Percentiles rank a stretch among this genome's conserved stretches.
phyloP scores from a whole-genome alignment of 2,797 vertebrate genomes.

The Scomberomorus guttatus region DNA sequence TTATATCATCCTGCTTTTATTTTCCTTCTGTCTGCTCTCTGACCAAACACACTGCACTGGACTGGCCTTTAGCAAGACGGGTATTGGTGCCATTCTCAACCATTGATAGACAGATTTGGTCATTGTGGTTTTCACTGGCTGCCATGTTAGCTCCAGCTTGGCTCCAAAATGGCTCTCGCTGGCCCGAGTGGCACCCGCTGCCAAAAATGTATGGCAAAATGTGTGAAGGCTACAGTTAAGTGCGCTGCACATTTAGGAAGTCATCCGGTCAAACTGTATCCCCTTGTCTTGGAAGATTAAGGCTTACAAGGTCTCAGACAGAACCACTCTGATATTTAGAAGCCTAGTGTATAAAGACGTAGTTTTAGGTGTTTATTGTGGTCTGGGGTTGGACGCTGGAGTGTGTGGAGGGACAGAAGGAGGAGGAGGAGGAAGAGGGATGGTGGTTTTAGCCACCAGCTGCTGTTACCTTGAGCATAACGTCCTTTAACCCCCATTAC shows the following conservation, averaged over 20 bases:
- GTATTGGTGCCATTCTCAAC: slow-evolving; percentile 66
- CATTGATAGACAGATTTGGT: slow-evolving; percentile 78
- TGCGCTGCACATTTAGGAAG: slow-evolving; percentile 22
- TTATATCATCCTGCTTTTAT: slow-evolving; percentile 86
- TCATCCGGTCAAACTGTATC: slow-evolving; percentile 27
- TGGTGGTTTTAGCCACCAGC: slow-evolving; percentile 80
- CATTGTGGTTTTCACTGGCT: slow-evolving; percentile 77
- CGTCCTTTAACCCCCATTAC: slow-evolving; percentile 81
- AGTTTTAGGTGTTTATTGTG: slow-evolving; percentile 82
- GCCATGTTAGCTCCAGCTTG: slow-evolving; percentile 60
- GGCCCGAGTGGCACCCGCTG: slow-evolving; percentile 46
- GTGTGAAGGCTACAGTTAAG: slow-evolving; percentile 43
- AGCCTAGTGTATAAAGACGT: slow-evolving; percentile 34
- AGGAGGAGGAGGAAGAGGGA: slow-evolving; percentile 81
- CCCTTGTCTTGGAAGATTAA: slow-evolving; percentile 49
- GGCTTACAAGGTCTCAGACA: slow-evolving; percentile 51
- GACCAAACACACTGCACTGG: slow-evolving; percentile 68
- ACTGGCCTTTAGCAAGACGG: slow-evolving; percentile 63
- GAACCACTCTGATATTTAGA: slow-evolving; percentile 43
- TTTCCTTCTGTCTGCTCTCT: slow-evolving; percentile 81
- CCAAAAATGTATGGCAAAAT: slow-evolving; percentile 54
- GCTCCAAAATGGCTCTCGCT: slow-evolving; percentile 45
- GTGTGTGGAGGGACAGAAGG: slow-evolving; percentile 73
- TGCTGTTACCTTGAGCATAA: slow-evolving; percentile 86
- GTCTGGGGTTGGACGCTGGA: slow-evolving; percentile 73